A percentile compares a stretch with the other conserved stretches of the same genome.
These are phyloP conservation scores for Galeopterus variegatus DNA, from an alignment of 2,113 vertebrate species.

Conservation along the genomic window DNA sequence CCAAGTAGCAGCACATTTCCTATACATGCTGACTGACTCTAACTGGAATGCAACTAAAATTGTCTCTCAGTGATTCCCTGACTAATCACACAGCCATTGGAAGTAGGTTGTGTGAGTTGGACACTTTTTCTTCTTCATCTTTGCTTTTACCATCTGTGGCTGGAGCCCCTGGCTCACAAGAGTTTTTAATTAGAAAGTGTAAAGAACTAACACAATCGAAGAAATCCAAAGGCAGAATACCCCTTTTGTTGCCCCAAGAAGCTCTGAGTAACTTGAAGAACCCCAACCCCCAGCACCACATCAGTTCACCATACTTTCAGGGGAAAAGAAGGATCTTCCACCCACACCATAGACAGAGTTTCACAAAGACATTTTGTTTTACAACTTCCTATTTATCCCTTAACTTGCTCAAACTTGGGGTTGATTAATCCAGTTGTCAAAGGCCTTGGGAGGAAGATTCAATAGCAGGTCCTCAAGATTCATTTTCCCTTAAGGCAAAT, in stretches of 20 bases:
- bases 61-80: too few species aligned
- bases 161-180: background rate
- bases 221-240: background rate
- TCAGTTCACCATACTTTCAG: background rate
- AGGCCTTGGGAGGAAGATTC: background rate
- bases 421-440: background rate
- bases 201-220: background rate
- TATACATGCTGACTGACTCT: fast-evolving
- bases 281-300: fast-evolving
- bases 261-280: background rate
- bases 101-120: too few species aligned
- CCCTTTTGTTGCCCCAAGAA: background rate
- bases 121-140: background rate
- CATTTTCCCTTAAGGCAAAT: background rate
- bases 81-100: fast-evolving
- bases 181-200: background rate
- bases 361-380: too few species aligned
- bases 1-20: fast-evolving
- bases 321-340: background rate
- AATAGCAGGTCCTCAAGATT: background rate
- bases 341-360: fast-evolving
- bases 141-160: background rate
- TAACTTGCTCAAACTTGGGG: background rate
- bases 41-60: fast-evolving
- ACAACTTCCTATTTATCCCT: background rate